Conservation (phyloP, 2,888 invertebrate species). For the Blera fallax region DNA sequence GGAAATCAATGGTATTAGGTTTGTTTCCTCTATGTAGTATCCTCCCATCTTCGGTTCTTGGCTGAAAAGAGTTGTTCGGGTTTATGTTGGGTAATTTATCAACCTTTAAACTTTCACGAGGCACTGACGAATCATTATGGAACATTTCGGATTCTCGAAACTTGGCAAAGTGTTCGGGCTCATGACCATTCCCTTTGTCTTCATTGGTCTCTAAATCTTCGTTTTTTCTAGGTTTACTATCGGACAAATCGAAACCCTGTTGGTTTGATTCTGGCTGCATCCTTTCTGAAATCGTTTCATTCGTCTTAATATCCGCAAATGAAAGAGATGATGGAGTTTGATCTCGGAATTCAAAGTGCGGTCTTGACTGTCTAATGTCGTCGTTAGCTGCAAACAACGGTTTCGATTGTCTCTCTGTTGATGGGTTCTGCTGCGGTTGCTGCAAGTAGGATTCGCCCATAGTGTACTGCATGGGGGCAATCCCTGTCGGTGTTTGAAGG, state of each 20-base stretch:
- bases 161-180: constrained; percentile 7
- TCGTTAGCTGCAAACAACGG: constrained; percentile 34
- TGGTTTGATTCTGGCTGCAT: constrained; percentile 3
- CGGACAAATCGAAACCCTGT: constrained; percentile 9
- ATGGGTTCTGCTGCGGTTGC: constrained; percentile 35
- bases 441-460: constrained; percentile 51
- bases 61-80: constrained; percentile 41
- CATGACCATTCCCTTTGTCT: constrained; percentile 25
- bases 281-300: constrained; percentile 24
- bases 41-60: constrained; percentile 34
- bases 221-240: constrained; percentile 16
- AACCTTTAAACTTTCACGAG: constrained; percentile 64
- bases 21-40: constrained; percentile 53
- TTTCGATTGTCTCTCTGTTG: constrained; percentile 22
- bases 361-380: constrained; percentile 14
- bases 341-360: constrained; percentile 22
- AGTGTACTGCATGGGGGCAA: constrained; percentile 37
- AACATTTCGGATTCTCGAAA: constrained; percentile 13
- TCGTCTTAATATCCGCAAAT: constrained; percentile 23
- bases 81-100: constrained; percentile 63
- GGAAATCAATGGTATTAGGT: constrained; percentile 69
- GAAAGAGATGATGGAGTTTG: constrained; percentile 18
- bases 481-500: constrained; percentile 48
- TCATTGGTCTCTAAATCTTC: constrained; percentile 21
- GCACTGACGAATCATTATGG: constrained; percentile 28